A percentile compares a stretch with the other conserved stretches of the same genome.
These are phyloP conservation scores for Margarornis squamiger DNA, from an alignment of 2,797 vertebrate genomes.

Conservation along the genomic window DNA sequence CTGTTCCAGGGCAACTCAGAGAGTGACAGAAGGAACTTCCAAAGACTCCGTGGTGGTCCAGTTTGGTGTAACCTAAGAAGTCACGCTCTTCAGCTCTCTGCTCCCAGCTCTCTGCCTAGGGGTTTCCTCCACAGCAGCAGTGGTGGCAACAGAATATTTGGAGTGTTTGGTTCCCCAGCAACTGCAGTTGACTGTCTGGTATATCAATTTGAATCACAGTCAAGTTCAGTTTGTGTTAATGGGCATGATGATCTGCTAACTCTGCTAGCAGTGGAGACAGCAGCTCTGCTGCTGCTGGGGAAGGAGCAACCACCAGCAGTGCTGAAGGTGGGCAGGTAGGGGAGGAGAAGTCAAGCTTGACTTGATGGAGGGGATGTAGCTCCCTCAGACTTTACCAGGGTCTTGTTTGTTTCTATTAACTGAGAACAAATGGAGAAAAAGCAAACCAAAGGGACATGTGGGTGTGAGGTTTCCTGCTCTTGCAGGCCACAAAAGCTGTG, in stretches of 20 bases:
- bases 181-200: conserved; percentile 51
- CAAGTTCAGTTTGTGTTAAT: conserved; percentile 30
- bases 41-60: conserved; percentile 42
- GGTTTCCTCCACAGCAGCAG: conserved; percentile 26
- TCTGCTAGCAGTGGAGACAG: not conserved
- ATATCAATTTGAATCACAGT: conserved; percentile 43
- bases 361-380: not conserved
- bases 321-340: not conserved
- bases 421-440: not conserved
- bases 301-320: not conserved
- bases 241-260: conserved; percentile 50
- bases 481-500: not conserved
- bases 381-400: not conserved
- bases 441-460: not conserved
- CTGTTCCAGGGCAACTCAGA: conserved; percentile 30
- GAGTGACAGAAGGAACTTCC: conserved; percentile 28
- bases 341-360: not conserved
- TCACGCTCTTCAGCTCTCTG: not conserved
- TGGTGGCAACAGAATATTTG: conserved; percentile 2
- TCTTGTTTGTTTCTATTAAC: not conserved
- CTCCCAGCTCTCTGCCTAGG: not conserved
- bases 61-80: conserved; percentile 43
- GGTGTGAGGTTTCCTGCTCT: not conserved
- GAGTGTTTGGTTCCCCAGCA: conserved; percentile 64
- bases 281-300: not conserved